Conservation (phyloP, 2,888 invertebrate species). For the Dasypogon diadema region DNA sequence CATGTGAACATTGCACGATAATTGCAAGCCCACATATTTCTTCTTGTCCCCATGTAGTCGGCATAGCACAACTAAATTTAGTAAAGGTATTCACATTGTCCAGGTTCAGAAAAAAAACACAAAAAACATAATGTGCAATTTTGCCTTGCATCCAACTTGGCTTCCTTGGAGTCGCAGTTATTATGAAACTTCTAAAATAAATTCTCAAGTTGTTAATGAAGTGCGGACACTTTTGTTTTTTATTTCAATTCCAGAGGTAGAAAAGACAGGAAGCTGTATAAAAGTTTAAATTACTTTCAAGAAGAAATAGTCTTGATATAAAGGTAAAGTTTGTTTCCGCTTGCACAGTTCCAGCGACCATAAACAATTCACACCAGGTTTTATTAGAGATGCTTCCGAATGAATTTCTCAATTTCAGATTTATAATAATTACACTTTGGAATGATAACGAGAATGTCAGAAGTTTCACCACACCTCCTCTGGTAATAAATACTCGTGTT, state of each 20-base stretch:
- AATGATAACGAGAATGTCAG: too few relatives aligned
- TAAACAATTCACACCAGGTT: not conserved
- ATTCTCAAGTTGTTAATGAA: conserved; percentile 36
- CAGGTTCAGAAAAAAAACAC: conserved; percentile 16
- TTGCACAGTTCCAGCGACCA: not conserved
- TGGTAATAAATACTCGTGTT: too few relatives aligned
- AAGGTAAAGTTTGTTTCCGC: not conserved
- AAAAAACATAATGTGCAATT: conserved; percentile 13
- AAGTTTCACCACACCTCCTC: too few relatives aligned
- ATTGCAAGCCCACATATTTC: too few relatives aligned
- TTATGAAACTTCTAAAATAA: conserved; percentile 31
- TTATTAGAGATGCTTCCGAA: too few relatives aligned
- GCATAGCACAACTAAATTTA: too few relatives aligned
- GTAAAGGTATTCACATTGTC: too few relatives aligned
- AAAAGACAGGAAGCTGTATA: not conserved
- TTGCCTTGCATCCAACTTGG: not conserved
- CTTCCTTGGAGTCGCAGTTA: conserved; percentile 12
- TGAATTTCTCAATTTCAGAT: too few relatives aligned
- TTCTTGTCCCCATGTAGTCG: too few relatives aligned
- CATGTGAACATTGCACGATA: too few relatives aligned
- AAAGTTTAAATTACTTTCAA: conserved; percentile 40
- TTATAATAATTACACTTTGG: too few relatives aligned
- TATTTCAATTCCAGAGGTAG: conserved; percentile 26
- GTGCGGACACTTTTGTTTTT: conserved; percentile 28
- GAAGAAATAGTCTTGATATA: not conserved